phyloP scores from a whole-genome alignment of 2,888 invertebrate species.

The Morpho deidamia region DNA sequence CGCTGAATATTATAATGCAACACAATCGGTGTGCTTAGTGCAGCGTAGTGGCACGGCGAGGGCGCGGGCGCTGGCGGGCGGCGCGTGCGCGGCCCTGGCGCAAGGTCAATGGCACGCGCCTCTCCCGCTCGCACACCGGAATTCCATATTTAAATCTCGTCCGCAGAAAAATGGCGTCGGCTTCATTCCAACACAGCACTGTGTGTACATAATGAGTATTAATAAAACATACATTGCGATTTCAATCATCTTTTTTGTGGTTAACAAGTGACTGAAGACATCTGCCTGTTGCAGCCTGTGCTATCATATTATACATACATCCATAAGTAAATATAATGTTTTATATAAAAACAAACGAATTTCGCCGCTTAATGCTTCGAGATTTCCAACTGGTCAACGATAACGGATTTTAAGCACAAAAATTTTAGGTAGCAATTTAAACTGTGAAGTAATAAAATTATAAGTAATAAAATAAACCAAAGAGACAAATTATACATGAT shows the following conservation, averaged over 20 bases:
- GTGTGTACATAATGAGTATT: constrained; percentile 66
- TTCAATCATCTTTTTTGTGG: constrained; percentile 65
- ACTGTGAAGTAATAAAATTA: constrained; percentile 15
- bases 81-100: constrained; percentile 70
- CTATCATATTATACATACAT: constrained; percentile 24
- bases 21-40: constrained; percentile 18
- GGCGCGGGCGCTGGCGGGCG: constrained; percentile 39
- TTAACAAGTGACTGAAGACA: constrained; percentile 52
- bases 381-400: constrained; percentile 28
- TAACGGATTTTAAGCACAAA: constrained; percentile 44
- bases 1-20: constrained; percentile 11
- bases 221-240: constrained; percentile 71
- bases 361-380: constrained; percentile 27
- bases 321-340: constrained; percentile 47
- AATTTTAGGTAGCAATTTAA: constrained; percentile 25
- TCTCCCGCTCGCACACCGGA: constrained; percentile 77
- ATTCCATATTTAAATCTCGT: constrained; percentile 79
- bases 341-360: constrained; percentile 34
- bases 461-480: constrained; percentile 15
- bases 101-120: constrained; percentile 77
- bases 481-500: constrained; percentile 17
- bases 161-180: constrained; percentile 76
- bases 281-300: neutral
- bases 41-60: constrained; percentile 18
- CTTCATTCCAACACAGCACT: constrained; percentile 64